Percentiles rank a stretch among this genome's conserved stretches.
Conservation (phyloP, 35 echinoderm and acorn worm genomes). For the Acanthaster planci region DNA sequence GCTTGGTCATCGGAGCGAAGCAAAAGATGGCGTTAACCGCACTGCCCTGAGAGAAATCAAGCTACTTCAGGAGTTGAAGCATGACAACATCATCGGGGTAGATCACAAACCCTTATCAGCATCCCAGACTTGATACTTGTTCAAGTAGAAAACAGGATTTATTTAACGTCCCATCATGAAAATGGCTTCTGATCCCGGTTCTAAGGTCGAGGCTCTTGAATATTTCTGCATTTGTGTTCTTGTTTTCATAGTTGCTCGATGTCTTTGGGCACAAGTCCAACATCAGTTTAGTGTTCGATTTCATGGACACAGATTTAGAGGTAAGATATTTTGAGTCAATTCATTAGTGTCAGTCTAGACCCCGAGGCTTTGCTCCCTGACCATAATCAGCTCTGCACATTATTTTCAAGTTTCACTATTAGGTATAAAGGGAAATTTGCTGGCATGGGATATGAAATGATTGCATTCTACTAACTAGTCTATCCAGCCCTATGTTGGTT, state of each 20-base stretch:
- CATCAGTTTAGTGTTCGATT: conserved; percentile 96
- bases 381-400: too few relatives aligned
- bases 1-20: conserved; percentile 92
- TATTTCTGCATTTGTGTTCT: not conserved
- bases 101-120: conserved; percentile 1
- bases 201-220: not conserved
- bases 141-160: not conserved
- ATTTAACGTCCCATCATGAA: not conserved
- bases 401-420: too few relatives aligned
- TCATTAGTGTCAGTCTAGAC: too few relatives aligned
- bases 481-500: too few relatives aligned
- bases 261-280: conserved; percentile 97
- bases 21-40: conserved; percentile 93
- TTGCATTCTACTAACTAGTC: too few relatives aligned
- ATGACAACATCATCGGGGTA: conserved; percentile 99
- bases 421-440: too few relatives aligned
- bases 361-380: too few relatives aligned
- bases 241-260: conserved; percentile 75
- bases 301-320: conserved; percentile 98
- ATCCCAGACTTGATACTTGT: not conserved
- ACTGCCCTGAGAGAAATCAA: conserved; percentile 96
- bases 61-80: conserved; percentile 86
- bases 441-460: too few relatives aligned
- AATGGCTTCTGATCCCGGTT: too few relatives aligned
- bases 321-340: conserved; percentile 52